Base-by-base conservation (phyloP, 2,797 vertebrate genomes). In the Channallabes apus region DNA sequence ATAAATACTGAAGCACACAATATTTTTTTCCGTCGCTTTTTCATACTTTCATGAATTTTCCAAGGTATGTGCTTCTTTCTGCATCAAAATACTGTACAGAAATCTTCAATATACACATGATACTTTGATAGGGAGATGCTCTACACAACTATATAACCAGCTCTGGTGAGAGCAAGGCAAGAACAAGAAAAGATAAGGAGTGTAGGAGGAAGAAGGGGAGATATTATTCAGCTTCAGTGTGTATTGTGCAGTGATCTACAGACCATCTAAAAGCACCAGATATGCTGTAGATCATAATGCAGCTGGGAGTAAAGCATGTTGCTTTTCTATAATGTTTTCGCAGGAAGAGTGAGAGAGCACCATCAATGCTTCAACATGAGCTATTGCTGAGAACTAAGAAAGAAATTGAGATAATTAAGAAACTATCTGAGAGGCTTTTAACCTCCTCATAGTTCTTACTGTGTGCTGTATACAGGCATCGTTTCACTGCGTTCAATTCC, bases 311-410 rank as follows among this genome's bases (percentile, higher is more conserved):
- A 58, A 56, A 69, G 20, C 6, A 29, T 67, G 54, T 69, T 56
- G 80, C 22, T 56, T 82, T 82, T 32, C 29, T 82, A 69, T 59
- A 81, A 41, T 65, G 38, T 80, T 22, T 65, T 79, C 11, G 59
- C 8, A 41, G 35, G 35, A 46, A 64, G 3, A 32, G 38, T 54
- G 18, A 65, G 35, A 22, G 38, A 18, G 24, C 38, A 64, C 46
- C 4, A 29, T 59, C 32, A 72, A 56, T 46, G 32, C 24, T 46
- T 27, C 46, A 67, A 3, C 6, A 41, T 73, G 18, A 73, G 35
- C 8, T 32, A 46, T 41, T 3, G 2, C 54, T 1, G 0, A 58
- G 73, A 59, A 77, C 61, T 35, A 35, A 58, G 54, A 14, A 24
- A 29, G 64, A 71, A 56, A 71, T 8, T 41, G 20, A 22, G 24